Percentiles rank a stretch among this genome's conserved stretches.
phyloP scores from a whole-genome alignment of 2,797 vertebrate genomes.

The Sebastiscus albofasciatus region DNA sequence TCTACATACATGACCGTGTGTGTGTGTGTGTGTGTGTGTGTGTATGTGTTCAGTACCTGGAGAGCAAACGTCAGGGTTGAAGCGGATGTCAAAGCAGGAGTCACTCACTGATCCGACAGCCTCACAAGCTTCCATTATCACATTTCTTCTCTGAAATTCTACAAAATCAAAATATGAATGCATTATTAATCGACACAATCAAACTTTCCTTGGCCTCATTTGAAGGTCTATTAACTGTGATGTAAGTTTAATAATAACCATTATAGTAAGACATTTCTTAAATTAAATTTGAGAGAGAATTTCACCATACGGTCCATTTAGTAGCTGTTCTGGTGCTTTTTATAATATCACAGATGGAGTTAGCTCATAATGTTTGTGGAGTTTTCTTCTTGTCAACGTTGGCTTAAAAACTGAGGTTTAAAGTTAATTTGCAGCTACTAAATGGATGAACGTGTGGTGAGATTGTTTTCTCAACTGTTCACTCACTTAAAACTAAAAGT shows the following conservation, averaged over 20 bases:
- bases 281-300: too few species aligned
- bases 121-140: conserved; percentile 85
- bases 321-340: too few species aligned
- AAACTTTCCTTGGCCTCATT: background rate
- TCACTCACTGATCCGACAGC: conserved; percentile 88
- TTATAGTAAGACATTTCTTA: background rate
- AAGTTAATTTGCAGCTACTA: too few species aligned
- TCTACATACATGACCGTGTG: background rate
- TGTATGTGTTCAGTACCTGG: conserved; percentile 80
- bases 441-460: too few species aligned
- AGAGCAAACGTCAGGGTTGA: conserved; percentile 94
- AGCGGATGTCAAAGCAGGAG: conserved; percentile 90
- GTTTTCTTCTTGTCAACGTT: too few species aligned
- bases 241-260: too few species aligned
- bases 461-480: too few species aligned
- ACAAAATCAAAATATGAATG: background rate
- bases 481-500: background rate
- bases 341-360: too few species aligned
- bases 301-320: too few species aligned
- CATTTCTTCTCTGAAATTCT: conserved; percentile 77
- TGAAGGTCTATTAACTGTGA: background rate
- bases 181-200: background rate
- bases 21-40: background rate
- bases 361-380: too few species aligned
- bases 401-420: too few species aligned